These are phyloP conservation scores for Subanguina moxae DNA, from an alignment of 1,140 invertebrate genomes.

Conservation along the genomic window DNA sequence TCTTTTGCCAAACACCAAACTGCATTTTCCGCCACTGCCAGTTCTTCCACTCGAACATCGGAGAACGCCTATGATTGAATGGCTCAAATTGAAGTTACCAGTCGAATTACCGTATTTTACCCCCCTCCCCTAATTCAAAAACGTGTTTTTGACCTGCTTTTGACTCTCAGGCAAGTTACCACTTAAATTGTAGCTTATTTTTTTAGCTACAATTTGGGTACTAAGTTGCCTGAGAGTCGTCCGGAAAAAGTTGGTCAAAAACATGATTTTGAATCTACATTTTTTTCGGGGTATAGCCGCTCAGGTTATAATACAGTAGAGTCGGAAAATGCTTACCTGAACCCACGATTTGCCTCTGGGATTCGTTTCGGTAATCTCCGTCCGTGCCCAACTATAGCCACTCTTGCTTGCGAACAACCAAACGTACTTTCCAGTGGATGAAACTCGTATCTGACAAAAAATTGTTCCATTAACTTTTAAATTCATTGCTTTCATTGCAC, in stretches of 20 bases:
- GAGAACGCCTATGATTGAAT: not conserved
- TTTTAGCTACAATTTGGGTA: too few species aligned
- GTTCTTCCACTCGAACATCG: not conserved
- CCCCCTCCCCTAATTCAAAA: too few species aligned
- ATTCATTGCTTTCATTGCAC: not conserved
- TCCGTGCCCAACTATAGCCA: not conserved
- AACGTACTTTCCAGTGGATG: not conserved
- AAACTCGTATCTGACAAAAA: not conserved
- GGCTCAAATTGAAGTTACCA: too few species aligned
- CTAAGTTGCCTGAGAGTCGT: too few species aligned
- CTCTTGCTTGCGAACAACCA: not conserved
- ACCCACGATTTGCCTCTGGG: not conserved
- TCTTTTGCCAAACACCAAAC: constrained; percentile 2
- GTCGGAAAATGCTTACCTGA: too few species aligned
- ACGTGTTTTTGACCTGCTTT: too few species aligned
- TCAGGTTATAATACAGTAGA: too few species aligned
- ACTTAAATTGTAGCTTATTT: too few species aligned
- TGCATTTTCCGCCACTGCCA: constrained; percentile 1
- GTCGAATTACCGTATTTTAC: too few species aligned
- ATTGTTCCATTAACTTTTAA: not conserved
- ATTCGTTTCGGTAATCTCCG: not conserved
- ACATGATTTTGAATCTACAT: not conserved
- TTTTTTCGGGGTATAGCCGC: too few species aligned
- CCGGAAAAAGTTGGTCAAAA: too few species aligned
- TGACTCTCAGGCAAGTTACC: too few species aligned